phyloP scores from a whole-genome alignment of 2,113 vertebrate genomes.

The Dasypus novemcinctus region DNA sequence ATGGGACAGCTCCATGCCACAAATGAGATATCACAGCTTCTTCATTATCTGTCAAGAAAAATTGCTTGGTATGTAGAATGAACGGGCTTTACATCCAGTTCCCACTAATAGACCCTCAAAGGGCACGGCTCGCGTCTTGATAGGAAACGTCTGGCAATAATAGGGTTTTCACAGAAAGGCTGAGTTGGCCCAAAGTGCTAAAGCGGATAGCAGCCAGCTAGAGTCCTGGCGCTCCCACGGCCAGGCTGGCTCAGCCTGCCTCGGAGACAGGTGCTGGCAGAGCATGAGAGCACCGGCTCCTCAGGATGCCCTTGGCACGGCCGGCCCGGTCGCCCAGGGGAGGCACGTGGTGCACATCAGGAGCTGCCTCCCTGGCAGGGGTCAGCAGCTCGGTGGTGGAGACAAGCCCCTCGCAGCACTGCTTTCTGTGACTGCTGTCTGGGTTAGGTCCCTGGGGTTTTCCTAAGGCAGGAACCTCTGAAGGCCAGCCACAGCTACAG shows the following conservation, averaged over 20 bases:
- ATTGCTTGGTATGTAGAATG: neutral
- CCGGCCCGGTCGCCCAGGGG: rapidly evolving
- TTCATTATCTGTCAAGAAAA: neutral
- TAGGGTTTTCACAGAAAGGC: neutral
- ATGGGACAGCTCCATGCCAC: neutral
- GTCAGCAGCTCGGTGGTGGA: neutral
- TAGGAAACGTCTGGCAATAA: neutral
- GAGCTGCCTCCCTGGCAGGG: neutral
- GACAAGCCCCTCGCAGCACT: neutral
- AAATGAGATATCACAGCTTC: neutral
- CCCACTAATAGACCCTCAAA: neutral
- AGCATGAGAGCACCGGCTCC: neutral
- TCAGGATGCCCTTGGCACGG: too few relatives aligned
- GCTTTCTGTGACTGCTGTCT: neutral
- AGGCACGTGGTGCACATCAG: neutral
- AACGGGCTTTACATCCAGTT: neutral
- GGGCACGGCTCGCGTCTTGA: neutral
- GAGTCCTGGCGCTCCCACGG: too few relatives aligned
- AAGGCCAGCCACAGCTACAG: rapidly evolving
- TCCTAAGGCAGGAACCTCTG: neutral
- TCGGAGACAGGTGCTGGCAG: too few relatives aligned
- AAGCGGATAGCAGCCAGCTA: neutral
- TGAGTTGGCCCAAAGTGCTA: neutral
- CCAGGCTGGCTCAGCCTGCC: neutral
- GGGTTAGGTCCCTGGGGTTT: neutral